Evolutionary conservation across 92 coral and sea anemone species (phyloP), one percentile per base, ranked within the genome.

Genomic region (Umimayanthus chanpuru): DNA sequence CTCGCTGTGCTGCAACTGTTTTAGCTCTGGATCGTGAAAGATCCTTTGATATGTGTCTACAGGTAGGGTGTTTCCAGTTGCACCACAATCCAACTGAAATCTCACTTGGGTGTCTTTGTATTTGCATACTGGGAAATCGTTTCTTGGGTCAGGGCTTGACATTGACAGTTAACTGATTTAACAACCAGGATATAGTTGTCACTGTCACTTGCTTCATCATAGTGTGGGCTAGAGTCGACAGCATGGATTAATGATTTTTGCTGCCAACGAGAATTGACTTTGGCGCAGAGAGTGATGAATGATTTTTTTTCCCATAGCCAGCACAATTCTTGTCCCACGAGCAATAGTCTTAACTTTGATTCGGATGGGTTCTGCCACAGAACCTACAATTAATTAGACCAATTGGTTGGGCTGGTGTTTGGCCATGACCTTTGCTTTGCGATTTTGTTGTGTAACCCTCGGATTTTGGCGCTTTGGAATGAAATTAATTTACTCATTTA

Each of bases 31-130:
- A 39, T 64, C 85, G 38, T 79, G 28, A 88, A 88, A 77, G 20
- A 88, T 65, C 28, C 26, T 14, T 26, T 88, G 85, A 58, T 79
- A 79, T 18, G 16, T 64, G 72, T 88, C 79, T 5, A 65, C 79
- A 6, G 90, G 67, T 28, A 79, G 50, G 23, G 70, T 88, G 64
- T 88, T 88, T 18, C 79, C 85, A 38, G 90, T 78, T 21, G 83
- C 88, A 74, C 91, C 91, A 79, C 68, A 79, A 21, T 75, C 89
- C 30, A 86, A 44, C 81, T 86, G 89, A 56, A 81, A 81, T 40
- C 41, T 81, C 81, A 90, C 92, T 73, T 44, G 88, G 32, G 83
- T 73, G 29, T 76, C n/a, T n/a, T n/a, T n/a, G n/a, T n/a, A 81
- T 58, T 53, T 78, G 56, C 86, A 91, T 77, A 23, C 83, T 80